Evolutionary conservation across 2,888 invertebrate species (phyloP).

Genomic region (Eristalis pertinax): DNA sequence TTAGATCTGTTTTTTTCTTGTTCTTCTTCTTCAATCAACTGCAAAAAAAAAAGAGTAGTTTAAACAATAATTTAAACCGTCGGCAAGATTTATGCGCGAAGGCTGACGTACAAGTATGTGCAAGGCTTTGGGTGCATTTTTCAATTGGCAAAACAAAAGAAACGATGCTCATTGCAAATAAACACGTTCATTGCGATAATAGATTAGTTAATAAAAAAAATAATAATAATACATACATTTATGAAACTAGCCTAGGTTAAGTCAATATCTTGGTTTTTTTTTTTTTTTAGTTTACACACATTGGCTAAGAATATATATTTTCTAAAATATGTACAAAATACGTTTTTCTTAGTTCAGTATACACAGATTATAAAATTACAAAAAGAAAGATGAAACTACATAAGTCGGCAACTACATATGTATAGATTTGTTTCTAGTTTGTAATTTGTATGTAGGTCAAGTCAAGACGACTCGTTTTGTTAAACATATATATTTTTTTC

Average conservation of each 20-base stretch:
- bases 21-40: neutral
- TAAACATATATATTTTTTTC: constrained; percentile 39
- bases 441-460: constrained; percentile 3
- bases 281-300: constrained; percentile 45
- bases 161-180: neutral
- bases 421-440: constrained; percentile 15
- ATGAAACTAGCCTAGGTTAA: neutral
- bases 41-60: constrained; percentile 16
- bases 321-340: constrained; percentile 44
- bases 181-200: neutral
- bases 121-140: neutral
- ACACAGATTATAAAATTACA: constrained; percentile 50
- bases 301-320: constrained; percentile 68
- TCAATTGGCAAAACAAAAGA: constrained; percentile 3
- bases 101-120: neutral
- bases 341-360: constrained; percentile 14
- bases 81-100: neutral
- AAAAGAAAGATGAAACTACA: constrained; percentile 29
- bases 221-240: constrained; percentile 2
- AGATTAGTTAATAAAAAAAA: constrained; percentile 4
- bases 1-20: no score
- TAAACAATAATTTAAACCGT: neutral
- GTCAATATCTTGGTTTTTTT: constrained; percentile 1
- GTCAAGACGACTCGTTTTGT: neutral
- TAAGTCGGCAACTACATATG: constrained; percentile 19